Evolutionary conservation across 2,888 invertebrate species (phyloP).

Genomic region (Eutolmus rufibarbis): DNA sequence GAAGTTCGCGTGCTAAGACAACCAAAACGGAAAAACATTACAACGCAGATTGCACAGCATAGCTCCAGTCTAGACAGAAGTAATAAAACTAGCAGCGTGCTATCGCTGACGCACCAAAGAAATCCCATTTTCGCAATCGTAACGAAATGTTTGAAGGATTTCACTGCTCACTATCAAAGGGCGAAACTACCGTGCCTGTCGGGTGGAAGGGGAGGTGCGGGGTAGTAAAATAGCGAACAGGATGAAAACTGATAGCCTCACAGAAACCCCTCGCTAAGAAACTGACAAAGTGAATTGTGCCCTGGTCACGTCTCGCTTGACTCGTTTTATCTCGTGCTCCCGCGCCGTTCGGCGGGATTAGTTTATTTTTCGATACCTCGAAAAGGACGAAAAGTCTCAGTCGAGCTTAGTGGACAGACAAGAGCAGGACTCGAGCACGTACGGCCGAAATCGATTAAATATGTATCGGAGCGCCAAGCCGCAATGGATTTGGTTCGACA

Average conservation of each 20-base stretch:
- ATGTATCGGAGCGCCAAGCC: neutral
- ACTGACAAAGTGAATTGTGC: conserved; percentile 14
- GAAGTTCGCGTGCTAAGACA: neutral
- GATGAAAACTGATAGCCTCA: neutral
- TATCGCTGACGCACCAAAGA: neutral
- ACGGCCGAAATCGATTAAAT: conserved; percentile 1
- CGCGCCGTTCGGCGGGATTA: neutral
- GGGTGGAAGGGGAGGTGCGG: neutral
- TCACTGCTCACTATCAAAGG: neutral
- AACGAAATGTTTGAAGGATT: neutral
- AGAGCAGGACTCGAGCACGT: neutral
- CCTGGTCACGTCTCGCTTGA: neutral
- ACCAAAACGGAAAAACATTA: neutral
- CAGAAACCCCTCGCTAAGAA: neutral
- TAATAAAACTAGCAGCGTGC: conserved; percentile 4
- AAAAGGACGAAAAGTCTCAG: neutral
- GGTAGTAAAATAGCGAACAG: neutral
- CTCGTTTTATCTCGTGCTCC: neutral
- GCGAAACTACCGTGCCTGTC: neutral
- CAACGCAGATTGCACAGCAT: neutral
- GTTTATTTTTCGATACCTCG: conserved; percentile 1
- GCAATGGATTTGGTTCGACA: neutral
- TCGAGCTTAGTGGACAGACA: neutral
- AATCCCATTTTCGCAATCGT: neutral
- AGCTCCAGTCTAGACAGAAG: conserved; percentile 1